Evolutionary conservation across 2,888 invertebrate genomes (phyloP).

Genomic region (Caenorhabditis japonica): DNA sequence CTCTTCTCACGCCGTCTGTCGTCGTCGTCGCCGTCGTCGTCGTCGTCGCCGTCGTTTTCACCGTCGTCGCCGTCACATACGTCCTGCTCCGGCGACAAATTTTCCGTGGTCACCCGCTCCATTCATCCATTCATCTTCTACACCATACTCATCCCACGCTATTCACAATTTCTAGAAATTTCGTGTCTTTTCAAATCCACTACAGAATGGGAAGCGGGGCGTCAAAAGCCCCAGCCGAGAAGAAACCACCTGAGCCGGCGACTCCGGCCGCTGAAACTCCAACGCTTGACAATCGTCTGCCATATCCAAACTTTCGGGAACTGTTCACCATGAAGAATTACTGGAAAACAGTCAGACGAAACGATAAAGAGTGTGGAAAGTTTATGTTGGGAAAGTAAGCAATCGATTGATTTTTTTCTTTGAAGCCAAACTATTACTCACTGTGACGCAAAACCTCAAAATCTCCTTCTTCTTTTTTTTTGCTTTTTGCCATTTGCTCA

Average conservation of each 20-base stretch:
- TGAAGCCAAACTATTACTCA: neutral
- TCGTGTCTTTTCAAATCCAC: too few relatives aligned
- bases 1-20: neutral
- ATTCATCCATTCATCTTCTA: neutral
- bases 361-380: slow-evolving; percentile 72
- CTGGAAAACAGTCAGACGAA: slow-evolving; percentile 76
- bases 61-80: neutral
- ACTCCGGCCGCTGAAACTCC: slow-evolving; percentile 56
- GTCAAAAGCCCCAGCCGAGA: slow-evolving; percentile 43
- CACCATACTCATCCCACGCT: neutral
- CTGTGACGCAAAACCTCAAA: neutral
- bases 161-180: neutral
- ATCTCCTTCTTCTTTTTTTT: neutral
- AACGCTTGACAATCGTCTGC: slow-evolving; percentile 68
- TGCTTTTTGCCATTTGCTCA: neutral
- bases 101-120: too few relatives aligned
- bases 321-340: slow-evolving; percentile 77
- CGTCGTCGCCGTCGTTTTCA: slow-evolving; percentile 2
- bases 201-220: slow-evolving; percentile 55
- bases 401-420: too few relatives aligned
- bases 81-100: neutral
- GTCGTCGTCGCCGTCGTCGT: neutral
- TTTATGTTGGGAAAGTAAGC: slow-evolving; percentile 69
- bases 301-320: slow-evolving; percentile 74
- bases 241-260: slow-evolving; percentile 54